phyloP scores from a whole-genome alignment of 1,140 invertebrate genomes.

The Leptinotarsa defecta region DNA sequence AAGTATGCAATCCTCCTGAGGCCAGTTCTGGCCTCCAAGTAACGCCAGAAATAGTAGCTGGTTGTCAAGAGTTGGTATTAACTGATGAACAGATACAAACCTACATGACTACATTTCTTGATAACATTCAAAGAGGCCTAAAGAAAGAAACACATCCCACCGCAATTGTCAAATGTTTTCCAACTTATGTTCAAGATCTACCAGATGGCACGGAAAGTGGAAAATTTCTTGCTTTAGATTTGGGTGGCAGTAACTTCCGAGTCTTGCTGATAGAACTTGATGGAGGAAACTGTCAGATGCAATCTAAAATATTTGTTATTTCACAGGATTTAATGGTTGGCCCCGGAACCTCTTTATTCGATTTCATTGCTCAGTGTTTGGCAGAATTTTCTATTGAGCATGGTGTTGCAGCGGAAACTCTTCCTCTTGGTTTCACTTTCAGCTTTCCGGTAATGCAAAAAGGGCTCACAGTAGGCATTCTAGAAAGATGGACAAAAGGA shows the following conservation, averaged over 20 bases:
- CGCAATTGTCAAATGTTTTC: conserved; percentile 80
- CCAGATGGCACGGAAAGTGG: conserved; percentile 96
- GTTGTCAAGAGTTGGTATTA: conserved; percentile 81
- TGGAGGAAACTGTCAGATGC: conserved; percentile 83
- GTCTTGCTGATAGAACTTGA: conserved; percentile 89
- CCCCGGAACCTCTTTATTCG: conserved; percentile 81
- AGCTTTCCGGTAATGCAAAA: conserved; percentile 94
- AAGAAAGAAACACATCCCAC: conserved; percentile 74
- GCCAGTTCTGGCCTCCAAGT: not conserved
- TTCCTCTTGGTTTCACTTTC: conserved; percentile 98
- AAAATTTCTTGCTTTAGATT: conserved; percentile 94
- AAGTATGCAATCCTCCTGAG: conserved; percentile 32
- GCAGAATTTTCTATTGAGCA: conserved; percentile 89
- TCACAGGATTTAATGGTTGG: conserved; percentile 93
- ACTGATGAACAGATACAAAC: conserved; percentile 78
- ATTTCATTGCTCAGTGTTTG: conserved; percentile 97
- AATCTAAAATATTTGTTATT: conserved; percentile 95
- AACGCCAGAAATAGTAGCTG: conserved; percentile 75
- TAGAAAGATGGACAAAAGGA: conserved; percentile 96
- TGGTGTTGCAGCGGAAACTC: conserved; percentile 67
- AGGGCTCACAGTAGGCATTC: conserved; percentile 85
- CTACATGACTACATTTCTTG: conserved; percentile 75
- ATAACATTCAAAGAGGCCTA: conserved; percentile 84
- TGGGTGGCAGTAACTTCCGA: conserved; percentile 99
- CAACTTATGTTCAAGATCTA: conserved; percentile 93